Base-by-base conservation (phyloP, 2,888 invertebrate species). In the Standfussiana lucernea region DNA sequence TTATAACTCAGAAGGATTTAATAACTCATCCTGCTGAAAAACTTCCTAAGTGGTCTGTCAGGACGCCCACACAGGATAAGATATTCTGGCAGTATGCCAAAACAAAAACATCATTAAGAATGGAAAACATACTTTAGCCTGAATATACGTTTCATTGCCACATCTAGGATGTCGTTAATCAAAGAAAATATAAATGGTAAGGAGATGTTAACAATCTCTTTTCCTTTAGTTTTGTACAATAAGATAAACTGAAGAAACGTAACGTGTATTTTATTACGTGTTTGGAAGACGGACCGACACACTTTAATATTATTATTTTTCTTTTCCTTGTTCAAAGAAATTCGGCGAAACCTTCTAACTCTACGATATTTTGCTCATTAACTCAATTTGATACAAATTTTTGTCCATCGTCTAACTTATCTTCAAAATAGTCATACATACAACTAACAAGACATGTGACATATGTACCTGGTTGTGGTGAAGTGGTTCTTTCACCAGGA, bases 391-490 rank as follows among this genome's bases (percentile, higher is more conserved):
- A 21, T 32, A 18, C 32, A n/a, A 11, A n/a, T n/a, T 8, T 7
- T 2, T 15, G 15, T 56, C 15, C 2, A 28, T 53, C 13, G 13
- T 2, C 0, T 5, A n/a, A 56, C 56, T 56, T 15, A 18, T 28
- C 2, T n/a, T 10, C 0, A 8, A 2, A 59, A 59, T 32, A 10
- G 21, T 21, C 10, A 10, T 21, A 61, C 10, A 21, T 35, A 21
- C 11, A 61, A 61, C 21, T 11, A 35, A 21, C 7, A 47, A 47
- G 7, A 24, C 4, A 61, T 15, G 11, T 50, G 1, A 70, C 18
- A 71, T 71, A 56, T 42, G 70, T 86, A 92, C 94, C 93, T 88
- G 92, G 86, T 78, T 87, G 91, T 32, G 87, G 83, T 50, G 89
- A 86, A 4, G 84, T 53, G 0, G 87, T 76, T 5, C 89, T 89